A percentile compares a stretch with the other conserved stretches of the same genome.
Evolutionary conservation across 1,140 invertebrate species (phyloP).

Genomic region (Eumaeus atala): DNA sequence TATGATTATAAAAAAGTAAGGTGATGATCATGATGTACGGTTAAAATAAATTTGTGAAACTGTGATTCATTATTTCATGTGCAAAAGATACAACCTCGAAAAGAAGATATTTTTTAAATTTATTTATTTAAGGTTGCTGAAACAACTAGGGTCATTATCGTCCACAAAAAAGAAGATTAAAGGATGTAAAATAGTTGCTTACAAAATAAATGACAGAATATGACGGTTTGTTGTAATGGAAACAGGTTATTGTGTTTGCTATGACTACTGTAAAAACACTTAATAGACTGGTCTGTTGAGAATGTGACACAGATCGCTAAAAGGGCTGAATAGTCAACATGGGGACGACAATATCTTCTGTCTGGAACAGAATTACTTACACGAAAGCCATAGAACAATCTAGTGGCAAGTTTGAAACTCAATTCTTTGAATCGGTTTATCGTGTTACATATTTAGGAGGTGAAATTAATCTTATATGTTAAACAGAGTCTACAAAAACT

Average conservation of each 20-base stretch:
- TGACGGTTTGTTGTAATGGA: conserved; percentile 14
- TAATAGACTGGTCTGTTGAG: conserved; percentile 7
- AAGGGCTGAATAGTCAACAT: conserved; percentile 21
- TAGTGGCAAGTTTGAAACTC: conserved; percentile 39
- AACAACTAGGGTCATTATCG: no score
- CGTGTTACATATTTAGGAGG: conserved; percentile 47
- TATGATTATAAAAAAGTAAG: no score
- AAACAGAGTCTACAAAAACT: background rate
- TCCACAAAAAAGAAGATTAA: no score
- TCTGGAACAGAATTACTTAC: conserved; percentile 40
- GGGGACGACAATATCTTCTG: conserved; percentile 24
- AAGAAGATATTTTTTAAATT: no score
- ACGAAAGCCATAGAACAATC: conserved; percentile 40
- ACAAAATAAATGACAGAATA: background rate
- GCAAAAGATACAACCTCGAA: no score
- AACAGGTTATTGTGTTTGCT: background rate
- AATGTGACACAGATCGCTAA: conserved; percentile 13
- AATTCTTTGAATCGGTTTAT: conserved; percentile 49
- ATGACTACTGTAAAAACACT: conserved; percentile 4
- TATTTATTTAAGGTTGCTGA: no score
- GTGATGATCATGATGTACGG: no score
- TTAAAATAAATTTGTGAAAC: no score
- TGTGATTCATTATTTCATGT: no score
- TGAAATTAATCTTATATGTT: conserved; percentile 23
- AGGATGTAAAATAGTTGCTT: no score